Evolutionary conservation across 2,888 invertebrate genomes (phyloP).

Genomic region (Lycia hirtaria): DNA sequence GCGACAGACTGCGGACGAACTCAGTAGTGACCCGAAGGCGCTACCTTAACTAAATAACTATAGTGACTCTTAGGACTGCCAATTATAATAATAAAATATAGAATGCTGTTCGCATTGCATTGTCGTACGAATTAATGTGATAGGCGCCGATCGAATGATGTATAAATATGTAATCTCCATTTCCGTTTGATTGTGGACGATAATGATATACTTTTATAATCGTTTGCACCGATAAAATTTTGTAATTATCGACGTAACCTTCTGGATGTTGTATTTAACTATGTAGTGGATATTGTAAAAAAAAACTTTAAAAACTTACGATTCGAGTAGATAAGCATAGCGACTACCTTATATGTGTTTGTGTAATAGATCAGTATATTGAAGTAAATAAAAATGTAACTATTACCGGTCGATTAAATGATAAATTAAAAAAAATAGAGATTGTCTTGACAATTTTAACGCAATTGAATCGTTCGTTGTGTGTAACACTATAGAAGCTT

Average conservation of each 20-base stretch:
- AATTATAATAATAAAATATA: conserved; percentile 68
- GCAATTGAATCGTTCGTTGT: conserved; percentile 69
- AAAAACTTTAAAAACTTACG: conserved; percentile 77
- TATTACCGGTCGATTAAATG: conserved; percentile 57
- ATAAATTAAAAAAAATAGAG: conserved; percentile 65
- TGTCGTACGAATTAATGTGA: conserved; percentile 76
- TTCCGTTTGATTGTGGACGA: conserved; percentile 65
- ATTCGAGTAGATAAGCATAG: conserved; percentile 78
- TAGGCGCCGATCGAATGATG: conserved; percentile 71
- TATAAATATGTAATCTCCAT: conserved; percentile 64
- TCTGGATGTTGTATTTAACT: conserved; percentile 84
- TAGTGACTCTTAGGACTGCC: conserved; percentile 77
- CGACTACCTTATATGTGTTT: conserved; percentile 76
- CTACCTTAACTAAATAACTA: conserved; percentile 50
- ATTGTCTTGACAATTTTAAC: conserved; percentile 64
- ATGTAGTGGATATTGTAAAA: conserved; percentile 80
- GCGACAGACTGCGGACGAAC: neutral
- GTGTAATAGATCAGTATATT: conserved; percentile 77
- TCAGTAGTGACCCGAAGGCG: conserved; percentile 13
- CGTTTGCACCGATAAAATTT: conserved; percentile 80
- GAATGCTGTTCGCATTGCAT: conserved; percentile 71
- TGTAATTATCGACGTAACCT: conserved; percentile 81
- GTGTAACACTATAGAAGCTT: conserved; percentile 79
- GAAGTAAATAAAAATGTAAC: conserved; percentile 59
- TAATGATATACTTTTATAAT: conserved; percentile 72